Base-by-base conservation (phyloP, 2,113 vertebrate genomes). In the Atherinomorus stipes region DNA sequence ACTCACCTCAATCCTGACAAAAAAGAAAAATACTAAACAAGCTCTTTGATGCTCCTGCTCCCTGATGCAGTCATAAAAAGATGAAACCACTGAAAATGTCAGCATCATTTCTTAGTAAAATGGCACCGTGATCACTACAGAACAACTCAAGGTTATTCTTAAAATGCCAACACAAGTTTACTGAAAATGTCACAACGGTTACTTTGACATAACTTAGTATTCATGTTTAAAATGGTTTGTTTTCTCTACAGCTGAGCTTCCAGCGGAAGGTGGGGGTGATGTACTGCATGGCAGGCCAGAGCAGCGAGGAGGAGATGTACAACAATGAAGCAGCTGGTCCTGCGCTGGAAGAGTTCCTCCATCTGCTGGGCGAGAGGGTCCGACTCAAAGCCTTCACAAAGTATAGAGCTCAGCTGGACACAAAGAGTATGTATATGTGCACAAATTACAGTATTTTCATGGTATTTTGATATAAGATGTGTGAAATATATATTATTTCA, bases 271-370 rank as follows among this genome's bases (percentile, higher is more conserved):
- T 99, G 52, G 98, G 98, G 82, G 95, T 99, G 91, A 99, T 99
- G 97, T 99, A 99, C 94, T 99, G 98, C 91, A 96, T 95, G 93
- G 94, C 96, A 0, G 97, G 96, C 59, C 97, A 99, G 89, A 98
- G 97, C 93, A 97, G 96, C 0, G 97, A 99, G 88, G 97, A 99
- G 70, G 98, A 99, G 88, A 99, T 99, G 97, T 99, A 99, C 89
- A 99, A 99, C 83, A 99, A 99, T 16, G 98, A 99, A 70, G 92
- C 96, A 2, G 96, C 98, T 0, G 96, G 97, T 40, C 95, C 95
- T 0, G 97, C 96, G 12, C 95, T 99, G 64, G 97, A 98, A 81
- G 98, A 99, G 68, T 99, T 99, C 90, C 96, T 99, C 57, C 96
- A 98, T 92, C 94, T 99, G 28, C 78, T 99, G 79, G 98, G 98